These are phyloP conservation scores for Pasiphila rectangulata DNA, from an alignment of 2,888 invertebrate genomes.

Conservation along the genomic window DNA sequence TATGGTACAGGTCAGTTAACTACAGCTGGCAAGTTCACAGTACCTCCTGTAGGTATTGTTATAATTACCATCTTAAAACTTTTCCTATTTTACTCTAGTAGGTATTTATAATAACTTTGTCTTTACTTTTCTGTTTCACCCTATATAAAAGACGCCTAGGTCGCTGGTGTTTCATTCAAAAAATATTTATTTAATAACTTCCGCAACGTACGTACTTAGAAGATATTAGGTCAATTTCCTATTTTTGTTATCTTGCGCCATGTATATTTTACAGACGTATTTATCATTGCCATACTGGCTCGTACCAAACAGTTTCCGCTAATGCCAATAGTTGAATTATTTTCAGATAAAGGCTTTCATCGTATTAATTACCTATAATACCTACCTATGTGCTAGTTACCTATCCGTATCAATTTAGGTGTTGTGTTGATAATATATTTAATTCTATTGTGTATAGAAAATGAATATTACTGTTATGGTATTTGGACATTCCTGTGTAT, in stretches of 20 bases:
- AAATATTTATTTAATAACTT: not conserved
- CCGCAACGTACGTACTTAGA: slow-evolving; percentile 24
- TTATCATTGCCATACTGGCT: not conserved
- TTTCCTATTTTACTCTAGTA: no score
- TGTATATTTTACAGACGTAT: slow-evolving; percentile 1
- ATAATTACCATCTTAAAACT: no score
- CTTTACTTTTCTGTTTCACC: no score
- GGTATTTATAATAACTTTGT: no score
- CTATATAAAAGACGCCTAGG: no score
- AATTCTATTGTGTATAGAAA: slow-evolving; percentile 42
- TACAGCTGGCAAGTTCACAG: no score
- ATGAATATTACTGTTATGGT: slow-evolving; percentile 45
- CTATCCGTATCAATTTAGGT: slow-evolving; percentile 33
- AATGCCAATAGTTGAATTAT: not conserved
- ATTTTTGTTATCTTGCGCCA: slow-evolving; percentile 20
- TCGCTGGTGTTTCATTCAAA: no score
- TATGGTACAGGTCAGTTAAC: no score
- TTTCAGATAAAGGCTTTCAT: no score
- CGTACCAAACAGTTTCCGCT: not conserved
- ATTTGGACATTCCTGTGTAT: slow-evolving; percentile 68
- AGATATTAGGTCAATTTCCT: slow-evolving; percentile 27
- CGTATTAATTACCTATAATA: no score
- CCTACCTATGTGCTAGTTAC: not conserved
- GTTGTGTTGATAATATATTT: slow-evolving; percentile 42
- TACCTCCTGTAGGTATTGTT: no score